Percentiles rank a stretch among this genome's conserved stretches.
Conservation (phyloP, 2,888 invertebrate genomes). For the Aplocera efformata region DNA sequence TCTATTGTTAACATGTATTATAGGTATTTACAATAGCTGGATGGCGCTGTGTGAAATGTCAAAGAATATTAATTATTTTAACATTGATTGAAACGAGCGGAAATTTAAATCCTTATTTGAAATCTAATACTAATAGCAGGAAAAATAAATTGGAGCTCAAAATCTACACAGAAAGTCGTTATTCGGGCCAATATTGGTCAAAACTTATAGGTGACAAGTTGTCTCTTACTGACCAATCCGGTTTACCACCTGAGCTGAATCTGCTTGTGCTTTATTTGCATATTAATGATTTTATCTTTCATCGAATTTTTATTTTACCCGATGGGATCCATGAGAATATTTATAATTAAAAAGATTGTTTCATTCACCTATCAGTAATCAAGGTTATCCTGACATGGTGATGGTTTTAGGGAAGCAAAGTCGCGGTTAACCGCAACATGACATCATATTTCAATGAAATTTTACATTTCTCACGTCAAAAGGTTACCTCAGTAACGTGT, state of each 20-base stretch:
- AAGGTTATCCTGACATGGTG: slow-evolving; percentile 10
- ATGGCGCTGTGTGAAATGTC: no score
- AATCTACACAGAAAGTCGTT: slow-evolving; percentile 43
- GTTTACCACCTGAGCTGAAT: slow-evolving; percentile 73
- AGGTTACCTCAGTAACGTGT: slow-evolving; percentile 21
- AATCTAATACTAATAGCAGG: slow-evolving; percentile 10
- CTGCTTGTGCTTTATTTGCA: slow-evolving; percentile 58
- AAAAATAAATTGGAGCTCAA: slow-evolving; percentile 27
- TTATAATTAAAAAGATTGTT: slow-evolving; percentile 35
- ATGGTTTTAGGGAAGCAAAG: slow-evolving; percentile 12
- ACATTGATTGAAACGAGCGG: slow-evolving; percentile 4
- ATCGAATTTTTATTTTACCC: slow-evolving; percentile 53
- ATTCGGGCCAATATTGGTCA: slow-evolving; percentile 42
- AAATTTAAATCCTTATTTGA: slow-evolving; percentile 4
- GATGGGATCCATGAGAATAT: slow-evolving; percentile 30
- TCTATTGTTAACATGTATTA: no score
- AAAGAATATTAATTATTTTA: neutral
- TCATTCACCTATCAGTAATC: slow-evolving; percentile 9
- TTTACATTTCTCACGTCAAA: slow-evolving; percentile 21
- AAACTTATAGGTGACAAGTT: slow-evolving; percentile 60
- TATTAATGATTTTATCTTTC: slow-evolving; percentile 63
- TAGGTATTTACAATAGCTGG: no score
- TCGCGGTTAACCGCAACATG: slow-evolving; percentile 15
- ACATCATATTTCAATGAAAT: slow-evolving; percentile 20
- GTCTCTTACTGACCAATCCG: slow-evolving; percentile 72